A percentile compares a stretch with the other conserved stretches of the same genome.
phyloP scores from a whole-genome alignment of 2,113 vertebrate species.

The Cheirogaleus medius region DNA sequence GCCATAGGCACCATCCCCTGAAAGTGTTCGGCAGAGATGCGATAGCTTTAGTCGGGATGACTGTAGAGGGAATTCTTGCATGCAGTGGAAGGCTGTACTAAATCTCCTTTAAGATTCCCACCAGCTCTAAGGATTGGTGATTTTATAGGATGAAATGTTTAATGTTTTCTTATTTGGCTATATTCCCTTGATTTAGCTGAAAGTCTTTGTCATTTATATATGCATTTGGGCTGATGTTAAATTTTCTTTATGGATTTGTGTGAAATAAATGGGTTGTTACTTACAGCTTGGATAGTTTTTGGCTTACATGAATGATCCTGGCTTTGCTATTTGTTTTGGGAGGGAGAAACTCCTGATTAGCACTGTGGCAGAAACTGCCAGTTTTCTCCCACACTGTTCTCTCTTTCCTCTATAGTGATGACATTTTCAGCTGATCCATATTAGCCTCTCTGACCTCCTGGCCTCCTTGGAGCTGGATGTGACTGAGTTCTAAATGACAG shows the following conservation, averaged over 20 bases:
- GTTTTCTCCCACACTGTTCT: background rate
- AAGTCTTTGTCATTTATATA: conserved; percentile 43
- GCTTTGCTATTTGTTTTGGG: conserved; percentile 1
- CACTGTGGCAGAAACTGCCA: background rate
- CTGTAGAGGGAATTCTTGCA: background rate
- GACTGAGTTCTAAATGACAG: background rate
- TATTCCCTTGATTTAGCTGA: conserved; percentile 41
- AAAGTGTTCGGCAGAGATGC: background rate
- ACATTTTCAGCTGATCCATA: background rate
- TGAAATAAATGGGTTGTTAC: conserved; percentile 32
- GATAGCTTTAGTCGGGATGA: background rate
- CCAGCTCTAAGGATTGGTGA: background rate
- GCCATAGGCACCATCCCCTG: background rate
- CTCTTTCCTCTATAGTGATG: background rate
- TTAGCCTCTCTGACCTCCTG: background rate
- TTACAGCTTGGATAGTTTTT: background rate
- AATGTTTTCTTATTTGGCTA: conserved; percentile 26
- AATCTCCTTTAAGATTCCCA: conserved; percentile 42
- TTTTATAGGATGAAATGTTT: conserved; percentile 46
- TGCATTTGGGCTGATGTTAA: conserved; percentile 32
- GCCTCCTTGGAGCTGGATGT: background rate
- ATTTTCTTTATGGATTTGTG: conserved; percentile 56
- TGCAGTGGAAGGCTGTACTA: background rate
- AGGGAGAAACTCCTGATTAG: background rate
- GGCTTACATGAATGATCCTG: background rate